Evolutionary conservation across 2,888 invertebrate genomes (phyloP).

Genomic region (Dermolepida albohirtum): DNA sequence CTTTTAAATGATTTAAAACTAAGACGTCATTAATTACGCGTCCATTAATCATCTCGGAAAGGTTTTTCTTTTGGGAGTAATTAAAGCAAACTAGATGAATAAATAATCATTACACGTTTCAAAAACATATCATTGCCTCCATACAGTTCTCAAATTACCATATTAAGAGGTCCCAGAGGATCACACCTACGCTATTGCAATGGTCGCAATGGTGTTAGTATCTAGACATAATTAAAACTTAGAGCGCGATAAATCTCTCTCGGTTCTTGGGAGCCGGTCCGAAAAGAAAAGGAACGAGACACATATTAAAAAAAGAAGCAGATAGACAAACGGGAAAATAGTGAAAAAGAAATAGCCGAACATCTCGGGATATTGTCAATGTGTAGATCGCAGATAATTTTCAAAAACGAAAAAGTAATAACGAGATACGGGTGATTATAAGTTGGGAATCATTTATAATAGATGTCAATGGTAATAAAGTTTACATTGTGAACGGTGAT

Average conservation of each 20-base stretch:
- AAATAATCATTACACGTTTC: conserved; percentile 28
- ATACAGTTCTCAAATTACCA: conserved; percentile 17
- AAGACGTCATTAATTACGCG: conserved; percentile 25
- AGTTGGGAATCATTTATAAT: conserved; percentile 60
- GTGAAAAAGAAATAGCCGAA: conserved; percentile 34
- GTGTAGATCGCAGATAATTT: conserved; percentile 50
- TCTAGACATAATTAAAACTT: conserved; percentile 28
- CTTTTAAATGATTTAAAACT: conserved; percentile 35
- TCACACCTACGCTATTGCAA: conserved; percentile 10
- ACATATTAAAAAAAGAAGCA: background rate
- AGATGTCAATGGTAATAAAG: conserved; percentile 62
- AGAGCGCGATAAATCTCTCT: conserved; percentile 23
- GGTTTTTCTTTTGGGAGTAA: conserved; percentile 13
- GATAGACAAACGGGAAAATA: conserved; percentile 7
- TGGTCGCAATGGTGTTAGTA: conserved; percentile 8
- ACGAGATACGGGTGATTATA: conserved; percentile 53
- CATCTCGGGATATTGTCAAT: conserved; percentile 47
- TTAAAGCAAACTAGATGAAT: conserved; percentile 24
- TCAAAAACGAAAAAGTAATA: conserved; percentile 48
- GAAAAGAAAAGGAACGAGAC: background rate
- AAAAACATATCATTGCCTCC: conserved; percentile 23
- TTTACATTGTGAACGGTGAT: conserved; percentile 60
- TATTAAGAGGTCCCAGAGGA: conserved; percentile 27
- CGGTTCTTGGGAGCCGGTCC: background rate
- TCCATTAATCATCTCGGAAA: conserved; percentile 9